phyloP scores from a whole-genome alignment of 92 coral and sea anemone species.

The Epizoanthus illoricatus region DNA sequence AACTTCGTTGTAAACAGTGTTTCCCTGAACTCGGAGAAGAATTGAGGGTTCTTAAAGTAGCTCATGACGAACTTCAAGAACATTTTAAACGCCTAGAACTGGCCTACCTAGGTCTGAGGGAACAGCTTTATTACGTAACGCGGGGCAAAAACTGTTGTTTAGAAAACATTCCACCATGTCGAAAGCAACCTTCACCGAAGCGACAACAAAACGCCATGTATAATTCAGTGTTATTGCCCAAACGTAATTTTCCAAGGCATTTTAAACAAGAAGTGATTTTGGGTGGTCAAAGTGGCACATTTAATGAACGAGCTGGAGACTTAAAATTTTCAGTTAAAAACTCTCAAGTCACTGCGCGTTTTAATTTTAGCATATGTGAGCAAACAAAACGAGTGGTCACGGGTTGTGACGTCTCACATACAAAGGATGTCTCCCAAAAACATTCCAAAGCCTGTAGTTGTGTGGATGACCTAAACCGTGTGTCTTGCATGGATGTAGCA shows the following conservation, averaged over 20 bases:
- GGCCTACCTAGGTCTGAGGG: not conserved
- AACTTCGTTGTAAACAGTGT: not conserved
- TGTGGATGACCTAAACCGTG: not conserved
- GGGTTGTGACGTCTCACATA: no score
- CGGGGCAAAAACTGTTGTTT: not conserved
- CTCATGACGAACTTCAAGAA: not conserved
- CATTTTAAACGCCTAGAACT: not conserved
- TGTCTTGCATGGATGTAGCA: not conserved
- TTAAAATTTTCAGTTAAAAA: not conserved
- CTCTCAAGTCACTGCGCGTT: not conserved
- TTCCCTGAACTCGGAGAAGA: not conserved
- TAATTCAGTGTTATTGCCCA: slow-evolving; percentile 3
- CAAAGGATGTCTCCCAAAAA: no score
- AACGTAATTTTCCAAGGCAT: not conserved
- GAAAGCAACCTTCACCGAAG: slow-evolving; percentile 6
- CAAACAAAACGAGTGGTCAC: not conserved
- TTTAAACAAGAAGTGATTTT: not conserved
- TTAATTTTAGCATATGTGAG: not conserved
- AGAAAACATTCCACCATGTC: not conserved
- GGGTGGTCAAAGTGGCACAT: not conserved
- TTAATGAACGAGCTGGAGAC: not conserved
- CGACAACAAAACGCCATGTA: not conserved
- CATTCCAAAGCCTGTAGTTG: not conserved
- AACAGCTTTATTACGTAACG: slow-evolving; percentile 9
- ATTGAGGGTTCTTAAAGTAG: slow-evolving; percentile 7